Conservation (phyloP, 2,888 invertebrate species). For the Atethmia centrago region DNA sequence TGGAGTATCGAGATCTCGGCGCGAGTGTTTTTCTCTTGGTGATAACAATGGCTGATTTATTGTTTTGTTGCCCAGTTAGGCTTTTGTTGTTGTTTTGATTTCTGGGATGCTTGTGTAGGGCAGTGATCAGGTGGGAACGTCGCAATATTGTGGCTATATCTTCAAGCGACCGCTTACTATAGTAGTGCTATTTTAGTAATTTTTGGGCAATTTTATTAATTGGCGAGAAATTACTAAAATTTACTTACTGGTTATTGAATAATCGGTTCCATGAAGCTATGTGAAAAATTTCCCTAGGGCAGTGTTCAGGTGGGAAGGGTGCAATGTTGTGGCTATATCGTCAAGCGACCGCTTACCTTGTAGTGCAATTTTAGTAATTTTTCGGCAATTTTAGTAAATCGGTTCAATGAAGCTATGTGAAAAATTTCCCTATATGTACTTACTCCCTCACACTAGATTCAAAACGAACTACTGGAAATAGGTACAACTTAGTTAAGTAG, state of each 20-base stretch:
- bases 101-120: slow-evolving; percentile 14
- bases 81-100: slow-evolving; percentile 50
- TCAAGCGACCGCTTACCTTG: neutral
- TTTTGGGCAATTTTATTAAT: too few relatives aligned
- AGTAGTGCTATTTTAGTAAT: too few relatives aligned
- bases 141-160: too few relatives aligned
- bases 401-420: too few relatives aligned
- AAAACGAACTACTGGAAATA: neutral
- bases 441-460: neutral
- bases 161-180: too few relatives aligned
- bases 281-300: too few relatives aligned
- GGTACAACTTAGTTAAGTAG: neutral
- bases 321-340: neutral
- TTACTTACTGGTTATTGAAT: too few relatives aligned
- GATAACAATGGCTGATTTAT: slow-evolving; percentile 88
- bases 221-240: too few relatives aligned
- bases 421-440: neutral
- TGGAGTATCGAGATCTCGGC: slow-evolving; percentile 79
- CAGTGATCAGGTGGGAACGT: slow-evolving; percentile 1
- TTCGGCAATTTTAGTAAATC: too few relatives aligned
- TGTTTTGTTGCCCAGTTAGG: slow-evolving; percentile 56
- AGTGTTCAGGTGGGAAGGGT: too few relatives aligned
- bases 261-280: too few relatives aligned
- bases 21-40: slow-evolving; percentile 73
- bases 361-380: too few relatives aligned